Conservation (phyloP, 2,113 vertebrate species). For the Eurystomus gularis region DNA sequence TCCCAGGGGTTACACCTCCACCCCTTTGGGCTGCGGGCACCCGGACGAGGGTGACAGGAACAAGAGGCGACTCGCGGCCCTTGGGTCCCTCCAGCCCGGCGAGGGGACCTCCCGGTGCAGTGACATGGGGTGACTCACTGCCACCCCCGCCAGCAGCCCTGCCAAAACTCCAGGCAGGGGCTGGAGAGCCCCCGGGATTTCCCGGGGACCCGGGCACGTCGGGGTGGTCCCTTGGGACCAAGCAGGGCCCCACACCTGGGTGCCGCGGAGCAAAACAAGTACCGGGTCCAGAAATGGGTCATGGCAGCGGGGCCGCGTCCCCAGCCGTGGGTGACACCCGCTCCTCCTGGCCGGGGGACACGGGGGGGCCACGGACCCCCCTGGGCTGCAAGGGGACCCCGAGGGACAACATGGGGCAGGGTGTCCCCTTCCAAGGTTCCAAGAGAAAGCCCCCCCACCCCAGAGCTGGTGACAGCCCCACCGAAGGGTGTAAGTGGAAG, state of each 20-base stretch:
- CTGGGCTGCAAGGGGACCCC: neutral
- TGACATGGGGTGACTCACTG: neutral
- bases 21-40: neutral
- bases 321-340: neutral
- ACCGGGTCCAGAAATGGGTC: neutral
- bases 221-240: neutral
- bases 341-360: neutral
- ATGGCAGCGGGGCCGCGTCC: neutral
- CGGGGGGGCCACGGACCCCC: fast-evolving
- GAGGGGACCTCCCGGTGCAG: neutral
- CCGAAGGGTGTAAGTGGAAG: neutral
- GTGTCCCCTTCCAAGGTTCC: neutral
- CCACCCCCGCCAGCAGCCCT: neutral
- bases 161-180: neutral
- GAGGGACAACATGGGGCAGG: fast-evolving
- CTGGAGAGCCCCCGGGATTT: conserved; percentile 37
- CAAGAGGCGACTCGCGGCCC: neutral
- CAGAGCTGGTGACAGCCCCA: no score
- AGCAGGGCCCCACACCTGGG: neutral
- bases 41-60: fast-evolving
- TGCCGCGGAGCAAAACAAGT: neutral
- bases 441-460: neutral
- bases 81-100: neutral
- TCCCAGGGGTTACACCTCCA: neutral
- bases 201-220: neutral